Base-by-base conservation (phyloP, 1,140 invertebrate genomes). In the Hylyphantes graminicola region DNA sequence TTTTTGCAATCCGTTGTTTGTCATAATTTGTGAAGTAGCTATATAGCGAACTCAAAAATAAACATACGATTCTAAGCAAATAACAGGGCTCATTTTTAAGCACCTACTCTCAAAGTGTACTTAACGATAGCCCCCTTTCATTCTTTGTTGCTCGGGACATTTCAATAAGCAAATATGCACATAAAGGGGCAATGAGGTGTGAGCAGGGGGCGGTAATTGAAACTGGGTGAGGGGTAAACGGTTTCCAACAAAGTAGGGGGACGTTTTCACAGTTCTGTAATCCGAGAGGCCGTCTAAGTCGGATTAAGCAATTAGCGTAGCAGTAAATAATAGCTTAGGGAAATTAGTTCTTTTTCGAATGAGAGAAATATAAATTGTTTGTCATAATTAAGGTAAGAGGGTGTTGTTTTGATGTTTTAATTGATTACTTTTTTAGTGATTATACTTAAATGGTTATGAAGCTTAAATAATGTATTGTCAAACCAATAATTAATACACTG, bases 131-230 rank as follows among this genome's bases (percentile, higher is more conserved):
- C 19, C 51, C 50, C 54, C 68, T 53, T 59, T 19, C 76, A 17
- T 61, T 53, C 50, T 51, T 48, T 48, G 15, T 76, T 35, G 35
- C 35, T 35, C 35, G 1, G 35, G 35, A 35, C 74, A 19, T 48
- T 76, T 50, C 59, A 57, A 76, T 78, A 67, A 54, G 76, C 61
- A 78, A 80, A 80, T 70, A 55, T 55, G 59, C 77, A 48, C 21
- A 57, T 80, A 80, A 80, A 70, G 54, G 65, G 54, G 17, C 61
- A 78, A 80, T 80, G 54, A 55, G 54, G 17, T 51, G 67, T 78
- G 76, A 78, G 67, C 65, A n/a, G 11, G 61, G 61, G 68, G 50
- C 48, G 72, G 48, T 74, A 59, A 74, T 74, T 74, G 72, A 57
- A 74, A 74, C 50, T 70, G n/a, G 50, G 50, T 19, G 67, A 51